Percentiles rank a stretch among this genome's conserved stretches.
Conservation (phyloP, 2,888 invertebrate species). For the Netelia inedita region DNA sequence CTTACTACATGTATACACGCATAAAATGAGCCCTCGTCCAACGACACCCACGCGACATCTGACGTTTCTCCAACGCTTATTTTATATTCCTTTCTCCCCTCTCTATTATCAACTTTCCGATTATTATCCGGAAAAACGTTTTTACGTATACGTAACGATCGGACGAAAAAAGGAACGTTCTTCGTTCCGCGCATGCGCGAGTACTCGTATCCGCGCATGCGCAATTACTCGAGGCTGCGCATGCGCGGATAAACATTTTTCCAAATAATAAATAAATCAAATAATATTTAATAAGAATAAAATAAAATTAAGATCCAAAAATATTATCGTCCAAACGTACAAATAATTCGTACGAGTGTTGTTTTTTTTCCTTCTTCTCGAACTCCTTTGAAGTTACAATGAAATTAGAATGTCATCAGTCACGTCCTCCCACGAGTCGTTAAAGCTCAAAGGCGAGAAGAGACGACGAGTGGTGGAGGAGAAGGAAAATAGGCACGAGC, state of each 20-base stretch:
- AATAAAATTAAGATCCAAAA: too few species aligned
- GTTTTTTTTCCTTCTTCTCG: background rate
- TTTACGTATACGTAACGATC: background rate
- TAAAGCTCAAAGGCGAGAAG: background rate
- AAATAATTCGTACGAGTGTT: background rate
- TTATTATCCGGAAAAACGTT: slow-evolving; percentile 39
- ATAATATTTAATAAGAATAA: too few species aligned
- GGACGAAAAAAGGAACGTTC: background rate
- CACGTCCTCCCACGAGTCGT: slow-evolving; percentile 1
- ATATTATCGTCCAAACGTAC: background rate
- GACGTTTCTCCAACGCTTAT: slow-evolving; percentile 50
- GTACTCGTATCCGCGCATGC: too few species aligned
- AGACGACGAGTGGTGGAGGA: background rate
- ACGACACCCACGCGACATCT: slow-evolving; percentile 61
- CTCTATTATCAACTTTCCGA: slow-evolving; percentile 32
- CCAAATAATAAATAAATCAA: too few species aligned
- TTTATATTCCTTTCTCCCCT: slow-evolving; percentile 10
- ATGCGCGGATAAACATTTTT: too few species aligned
- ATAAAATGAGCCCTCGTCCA: slow-evolving; percentile 23
- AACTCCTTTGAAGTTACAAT: background rate
- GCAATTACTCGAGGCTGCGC: too few species aligned
- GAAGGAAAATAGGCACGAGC: slow-evolving; percentile 17
- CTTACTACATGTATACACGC: slow-evolving; percentile 39
- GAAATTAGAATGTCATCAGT: background rate
- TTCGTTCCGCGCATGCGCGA: background rate